Base-by-base conservation (phyloP, 2,113 vertebrate genomes). In the Datnioides undecimradiatus region DNA sequence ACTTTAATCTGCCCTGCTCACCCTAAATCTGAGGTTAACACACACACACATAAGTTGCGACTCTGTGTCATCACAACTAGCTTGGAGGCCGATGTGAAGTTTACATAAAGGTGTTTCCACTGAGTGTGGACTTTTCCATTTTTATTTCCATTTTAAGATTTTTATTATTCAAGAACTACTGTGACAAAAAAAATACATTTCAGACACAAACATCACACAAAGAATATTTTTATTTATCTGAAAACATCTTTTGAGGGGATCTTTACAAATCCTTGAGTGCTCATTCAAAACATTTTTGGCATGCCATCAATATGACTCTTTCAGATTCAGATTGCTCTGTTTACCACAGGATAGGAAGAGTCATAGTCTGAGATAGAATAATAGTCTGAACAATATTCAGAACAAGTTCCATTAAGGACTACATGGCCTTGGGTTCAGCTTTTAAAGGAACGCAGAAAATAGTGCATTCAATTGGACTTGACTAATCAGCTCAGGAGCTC, bases 401-500 rank as follows among this genome's bases (percentile, higher is more conserved):
- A 57, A 38, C 27, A 63, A 49, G 23, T 79, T 66, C 55, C 62
- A 60, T 75, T 38, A 54, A 73, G 46, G 52, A 33, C 23, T 17
- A 45, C n/a, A 8, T 69, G 51, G 48, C 73, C 49, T 60, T 40
- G 43, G 52, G 29, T 45, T 51, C 10, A 16, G 51, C 38, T 55
- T 60, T 59, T 57, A 40, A 64, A 85, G 16, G 25, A 48, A 46
- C 8, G 5, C 14, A 48, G 45, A 79, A 67, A 65, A 71, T 55
- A 27, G 38, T 45, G 19, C 48, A 58, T 84, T 72, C 27, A 62
- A 59, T 73, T 45, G 27, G 33, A 14, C 33, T 65, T 51, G 29
- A 45, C 33, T 70, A 40, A 70, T 87, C n/a, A 52, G n/a, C 74
- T 73, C 19, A 45, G 43, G 40, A 79, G 71, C 76, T 80, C 23